phyloP scores from a whole-genome alignment of 2,113 vertebrate species.

The Cheilinus undulatus region DNA sequence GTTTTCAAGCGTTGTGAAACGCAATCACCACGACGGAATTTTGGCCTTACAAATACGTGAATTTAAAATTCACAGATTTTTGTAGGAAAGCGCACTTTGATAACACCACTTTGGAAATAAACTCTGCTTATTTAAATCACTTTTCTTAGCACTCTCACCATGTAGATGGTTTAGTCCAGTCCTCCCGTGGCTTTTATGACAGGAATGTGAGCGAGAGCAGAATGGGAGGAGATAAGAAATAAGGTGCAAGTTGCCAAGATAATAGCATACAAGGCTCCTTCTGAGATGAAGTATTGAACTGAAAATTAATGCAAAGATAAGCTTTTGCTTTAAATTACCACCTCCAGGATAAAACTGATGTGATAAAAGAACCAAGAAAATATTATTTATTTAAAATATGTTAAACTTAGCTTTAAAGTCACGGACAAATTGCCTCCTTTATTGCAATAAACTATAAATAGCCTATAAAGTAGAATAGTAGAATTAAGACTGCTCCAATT shows the following conservation, averaged over 20 bases:
- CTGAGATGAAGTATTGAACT: conserved; percentile 5
- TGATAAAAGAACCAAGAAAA: background rate
- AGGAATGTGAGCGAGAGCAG: conserved; percentile 75
- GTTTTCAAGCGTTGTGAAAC: background rate
- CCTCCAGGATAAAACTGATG: background rate
- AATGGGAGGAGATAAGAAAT: conserved; percentile 71
- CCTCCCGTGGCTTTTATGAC: conserved; percentile 72
- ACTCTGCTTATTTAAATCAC: background rate
- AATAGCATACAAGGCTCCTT: conserved; percentile 22
- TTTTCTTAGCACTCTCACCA: background rate
- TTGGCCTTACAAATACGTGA: rapidly evolving
- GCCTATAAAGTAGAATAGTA: conserved; percentile 30
- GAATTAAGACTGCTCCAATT: conserved; percentile 68
- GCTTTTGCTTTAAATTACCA: background rate
- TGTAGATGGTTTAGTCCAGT: conserved; percentile 61
- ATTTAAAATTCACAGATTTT: rapidly evolving
- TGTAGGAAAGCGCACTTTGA: rapidly evolving
- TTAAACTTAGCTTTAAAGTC: background rate
- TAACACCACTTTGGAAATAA: rapidly evolving
- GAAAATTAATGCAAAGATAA: conserved; percentile 12
- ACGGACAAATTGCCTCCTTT: conserved; percentile 2
- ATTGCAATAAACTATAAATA: conserved; percentile 40
- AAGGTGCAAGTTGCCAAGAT: conserved; percentile 54
- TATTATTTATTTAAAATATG: background rate
- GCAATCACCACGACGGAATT: background rate